Base-by-base conservation (phyloP, 1,140 invertebrate genomes). In the Drosophila baimaii region DNA sequence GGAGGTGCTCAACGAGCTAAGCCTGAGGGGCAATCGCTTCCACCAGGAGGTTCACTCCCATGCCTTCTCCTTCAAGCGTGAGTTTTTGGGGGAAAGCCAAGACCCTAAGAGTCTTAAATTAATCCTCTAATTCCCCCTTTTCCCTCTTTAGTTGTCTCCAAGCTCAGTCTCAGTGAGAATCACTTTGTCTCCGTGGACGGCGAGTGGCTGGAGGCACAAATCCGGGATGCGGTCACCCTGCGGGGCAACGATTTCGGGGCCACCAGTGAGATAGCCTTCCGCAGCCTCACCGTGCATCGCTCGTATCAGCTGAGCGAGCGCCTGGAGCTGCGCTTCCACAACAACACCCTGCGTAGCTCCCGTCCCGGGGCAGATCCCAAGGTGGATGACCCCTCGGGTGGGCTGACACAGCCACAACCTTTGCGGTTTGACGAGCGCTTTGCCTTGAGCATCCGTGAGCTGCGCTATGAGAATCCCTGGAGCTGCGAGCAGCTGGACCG, bases 1-100 rank as follows among this genome's bases (percentile, higher is more conserved):
- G 35, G 94, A 95, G 68, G 94, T 97, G 12, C 93, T 93, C 43
- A 92, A 95, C 46, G 93, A 94, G 52, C 94, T 96, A 35, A 92
- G 93, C 17, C 94, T 97, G 74, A 93, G 94, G 41, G 95, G 94
- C 80, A 95, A 95, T 85, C 80, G 89, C 2, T 93, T 95, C n/a
- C 91, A 93, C 17, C 91, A 93, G 12, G 93, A 90, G 37, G 68
- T 93, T 9, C 84, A 91, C 52, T 91, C 93, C 5, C 93, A 93
- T 3, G 94, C 94, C 1, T 94, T 96, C 76, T 93, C 93, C 51
- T 92, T 92, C 29, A 91, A 90, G 65, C 79, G 91, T 92, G n/a
- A n/a, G n/a, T n/a, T n/a, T n/a, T n/a, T n/a, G n/a, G n/a, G n/a
- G n/a, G n/a, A n/a, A n/a, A n/a, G n/a, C n/a, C n/a, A n/a, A n/a